Percentiles rank a stretch among this genome's conserved stretches.
These are phyloP conservation scores for Rhagium mordax DNA, from an alignment of 2,888 invertebrate species.

Conservation along the genomic window DNA sequence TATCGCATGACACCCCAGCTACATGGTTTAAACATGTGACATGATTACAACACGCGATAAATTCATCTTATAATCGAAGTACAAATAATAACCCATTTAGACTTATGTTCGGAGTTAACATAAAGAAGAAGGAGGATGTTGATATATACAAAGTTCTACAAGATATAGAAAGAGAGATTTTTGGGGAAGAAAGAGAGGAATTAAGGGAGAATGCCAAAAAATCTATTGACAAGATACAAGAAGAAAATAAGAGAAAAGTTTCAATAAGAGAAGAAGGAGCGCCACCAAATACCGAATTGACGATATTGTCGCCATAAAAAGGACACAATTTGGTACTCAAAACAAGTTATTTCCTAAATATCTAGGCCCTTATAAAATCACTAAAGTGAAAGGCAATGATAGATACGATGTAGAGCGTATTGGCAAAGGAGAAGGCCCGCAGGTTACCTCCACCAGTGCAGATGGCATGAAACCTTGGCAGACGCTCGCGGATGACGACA, in stretches of 20 bases:
- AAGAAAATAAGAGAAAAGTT: neutral
- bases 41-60: slow-evolving; percentile 28
- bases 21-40: neutral
- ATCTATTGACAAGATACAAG: neutral
- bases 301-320: slow-evolving; percentile 62
- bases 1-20: slow-evolving; percentile 34
- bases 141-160: slow-evolving; percentile 58
- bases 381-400: slow-evolving; percentile 47
- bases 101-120: slow-evolving; percentile 52
- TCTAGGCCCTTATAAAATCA: slow-evolving; percentile 57
- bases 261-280: neutral
- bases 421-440: too few species aligned
- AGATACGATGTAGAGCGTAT: too few species aligned
- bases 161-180: slow-evolving; percentile 39
- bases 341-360: slow-evolving; percentile 62
- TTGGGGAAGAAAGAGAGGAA: slow-evolving; percentile 28
- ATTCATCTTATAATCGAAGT: slow-evolving; percentile 49
- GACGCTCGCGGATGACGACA: too few species aligned
- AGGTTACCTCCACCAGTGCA: too few species aligned
- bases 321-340: slow-evolving; percentile 56
- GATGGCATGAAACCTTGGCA: too few species aligned
- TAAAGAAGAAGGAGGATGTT: slow-evolving; percentile 48
- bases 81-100: slow-evolving; percentile 47
- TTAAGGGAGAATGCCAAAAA: neutral
- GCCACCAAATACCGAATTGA: slow-evolving; percentile 45